A percentile compares a stretch with the other conserved stretches of the same genome.
phyloP scores from a whole-genome alignment of 2,888 invertebrate genomes.

The Zhengitettix transpicula region DNA sequence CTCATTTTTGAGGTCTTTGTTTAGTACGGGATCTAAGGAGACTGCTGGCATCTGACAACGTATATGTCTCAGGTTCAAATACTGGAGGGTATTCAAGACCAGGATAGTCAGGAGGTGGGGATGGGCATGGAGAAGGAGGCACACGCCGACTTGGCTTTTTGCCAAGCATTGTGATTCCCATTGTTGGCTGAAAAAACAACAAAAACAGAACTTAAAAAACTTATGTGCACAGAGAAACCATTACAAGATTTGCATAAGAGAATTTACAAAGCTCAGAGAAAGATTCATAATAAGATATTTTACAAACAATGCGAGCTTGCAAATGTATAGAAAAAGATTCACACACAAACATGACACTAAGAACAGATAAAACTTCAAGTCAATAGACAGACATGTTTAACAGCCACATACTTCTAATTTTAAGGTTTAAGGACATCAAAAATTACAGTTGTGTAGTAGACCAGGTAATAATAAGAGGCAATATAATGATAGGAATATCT shows the following conservation, averaged over 20 bases:
- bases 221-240: neutral
- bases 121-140: conserved; percentile 20
- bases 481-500: too few species aligned
- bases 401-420: too few species aligned
- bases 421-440: too few species aligned
- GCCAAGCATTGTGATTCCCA: conserved; percentile 24
- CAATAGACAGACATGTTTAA: neutral
- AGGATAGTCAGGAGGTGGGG: conserved; percentile 47
- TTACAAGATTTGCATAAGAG: neutral
- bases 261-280: too few species aligned
- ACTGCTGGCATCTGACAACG: conserved; percentile 39
- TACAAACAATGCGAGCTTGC: too few species aligned
- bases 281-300: too few species aligned
- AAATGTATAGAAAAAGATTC: neutral
- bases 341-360: neutral
- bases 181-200: conserved; percentile 20
- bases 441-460: too few species aligned
- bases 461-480: too few species aligned
- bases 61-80: conserved; percentile 71
- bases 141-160: conserved; percentile 17
- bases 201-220: neutral
- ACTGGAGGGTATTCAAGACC: conserved; percentile 74
- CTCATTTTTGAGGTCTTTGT: neutral
- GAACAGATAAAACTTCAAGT: neutral
- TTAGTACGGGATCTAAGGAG: conserved; percentile 22